Percentiles rank a stretch among this genome's conserved stretches.
Conservation (phyloP, 2,888 invertebrate species). For the Meta bourneti region DNA sequence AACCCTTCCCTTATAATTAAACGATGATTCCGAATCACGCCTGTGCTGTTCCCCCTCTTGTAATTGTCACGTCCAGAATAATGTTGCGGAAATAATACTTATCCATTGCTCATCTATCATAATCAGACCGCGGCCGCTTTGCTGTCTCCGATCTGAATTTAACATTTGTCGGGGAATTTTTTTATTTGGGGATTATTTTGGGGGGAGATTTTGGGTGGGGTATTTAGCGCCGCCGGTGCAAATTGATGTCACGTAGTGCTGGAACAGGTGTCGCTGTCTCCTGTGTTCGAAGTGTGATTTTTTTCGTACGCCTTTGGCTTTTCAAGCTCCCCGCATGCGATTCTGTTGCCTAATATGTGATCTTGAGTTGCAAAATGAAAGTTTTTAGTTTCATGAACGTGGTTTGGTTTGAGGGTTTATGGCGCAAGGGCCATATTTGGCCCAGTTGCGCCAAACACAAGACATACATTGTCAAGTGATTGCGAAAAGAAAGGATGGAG, state of each 20-base stretch:
- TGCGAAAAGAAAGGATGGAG: too few relatives aligned
- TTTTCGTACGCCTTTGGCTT: too few relatives aligned
- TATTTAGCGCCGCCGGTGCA: background rate
- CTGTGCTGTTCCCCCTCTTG: background rate
- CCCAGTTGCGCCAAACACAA: too few relatives aligned
- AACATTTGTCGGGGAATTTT: background rate
- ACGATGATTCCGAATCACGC: background rate
- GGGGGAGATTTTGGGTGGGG: background rate
- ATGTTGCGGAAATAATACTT: constrained; percentile 18
- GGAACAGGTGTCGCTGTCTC: background rate
- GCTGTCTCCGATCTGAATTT: background rate
- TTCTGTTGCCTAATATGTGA: too few relatives aligned
- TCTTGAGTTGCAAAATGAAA: too few relatives aligned
- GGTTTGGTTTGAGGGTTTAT: too few relatives aligned
- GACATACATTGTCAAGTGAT: too few relatives aligned
- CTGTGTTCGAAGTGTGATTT: background rate
- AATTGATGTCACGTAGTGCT: background rate
- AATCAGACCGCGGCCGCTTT: constrained; percentile 38
- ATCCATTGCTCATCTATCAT: constrained; percentile 43
- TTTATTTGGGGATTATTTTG: background rate
- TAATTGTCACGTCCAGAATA: constrained; percentile 34
- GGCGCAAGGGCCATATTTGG: too few relatives aligned
- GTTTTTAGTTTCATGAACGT: too few relatives aligned
- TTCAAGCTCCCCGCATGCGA: too few relatives aligned
- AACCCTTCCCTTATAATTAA: constrained; percentile 20